phyloP scores from a whole-genome alignment of 2,113 vertebrate species.

The Raja brachyura region DNA sequence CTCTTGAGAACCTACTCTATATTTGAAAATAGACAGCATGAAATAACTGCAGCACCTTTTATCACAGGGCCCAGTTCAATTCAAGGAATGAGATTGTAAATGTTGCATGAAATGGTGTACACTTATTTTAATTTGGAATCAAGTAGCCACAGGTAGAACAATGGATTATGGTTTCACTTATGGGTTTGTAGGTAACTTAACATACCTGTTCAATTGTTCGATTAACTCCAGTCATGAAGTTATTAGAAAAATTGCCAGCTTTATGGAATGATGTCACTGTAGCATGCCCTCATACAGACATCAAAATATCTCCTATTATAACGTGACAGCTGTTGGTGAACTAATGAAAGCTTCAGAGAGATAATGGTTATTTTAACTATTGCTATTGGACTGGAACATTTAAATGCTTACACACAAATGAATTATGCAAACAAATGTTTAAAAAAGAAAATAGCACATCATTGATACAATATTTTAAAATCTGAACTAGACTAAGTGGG shows the following conservation, averaged over 20 bases:
- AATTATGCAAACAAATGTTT: slow-evolving; percentile 29
- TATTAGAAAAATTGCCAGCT: neutral
- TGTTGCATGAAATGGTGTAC: neutral
- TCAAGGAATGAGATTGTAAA: neutral
- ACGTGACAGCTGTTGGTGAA: slow-evolving; percentile 22
- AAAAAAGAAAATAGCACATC: neutral
- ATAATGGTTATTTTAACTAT: slow-evolving; percentile 20
- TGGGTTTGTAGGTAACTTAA: neutral
- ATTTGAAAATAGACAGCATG: neutral
- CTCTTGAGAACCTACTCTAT: neutral
- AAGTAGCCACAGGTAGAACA: neutral
- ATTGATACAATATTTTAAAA: neutral
- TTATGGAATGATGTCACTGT: slow-evolving; percentile 10
- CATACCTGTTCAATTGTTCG: neutral
- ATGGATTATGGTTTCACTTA: neutral
- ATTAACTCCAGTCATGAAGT: slow-evolving; percentile 12
- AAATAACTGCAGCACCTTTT: neutral
- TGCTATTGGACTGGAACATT: slow-evolving; percentile 9
- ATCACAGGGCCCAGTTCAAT: neutral
- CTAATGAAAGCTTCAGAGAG: slow-evolving; percentile 30
- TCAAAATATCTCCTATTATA: slow-evolving; percentile 15
- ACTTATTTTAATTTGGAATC: neutral
- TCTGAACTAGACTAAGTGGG: neutral
- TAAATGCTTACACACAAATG: slow-evolving; percentile 13
- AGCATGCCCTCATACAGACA: neutral